phyloP scores from a whole-genome alignment of 1,140 invertebrate species.

The Drosophila grimshawi region DNA sequence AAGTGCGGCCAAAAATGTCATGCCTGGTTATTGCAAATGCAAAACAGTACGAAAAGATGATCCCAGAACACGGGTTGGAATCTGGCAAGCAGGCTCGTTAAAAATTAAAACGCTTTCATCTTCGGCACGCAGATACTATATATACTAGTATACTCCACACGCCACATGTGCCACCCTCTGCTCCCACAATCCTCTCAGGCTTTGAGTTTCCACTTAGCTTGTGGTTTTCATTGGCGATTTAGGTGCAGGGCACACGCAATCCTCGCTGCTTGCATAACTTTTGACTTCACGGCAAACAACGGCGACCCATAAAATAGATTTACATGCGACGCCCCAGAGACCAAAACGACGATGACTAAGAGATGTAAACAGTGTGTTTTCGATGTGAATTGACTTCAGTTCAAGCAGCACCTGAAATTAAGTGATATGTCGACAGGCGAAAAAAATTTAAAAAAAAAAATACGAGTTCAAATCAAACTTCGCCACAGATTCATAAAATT shows the following conservation, averaged over 20 bases:
- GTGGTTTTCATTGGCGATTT: slow-evolving; percentile 54
- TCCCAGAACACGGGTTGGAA: slow-evolving; percentile 23
- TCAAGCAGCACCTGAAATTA: not conserved
- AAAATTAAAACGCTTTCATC: slow-evolving; percentile 64
- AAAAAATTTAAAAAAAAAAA: not conserved
- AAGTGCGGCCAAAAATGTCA: slow-evolving; percentile 35
- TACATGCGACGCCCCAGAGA: slow-evolving; percentile 69
- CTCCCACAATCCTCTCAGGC: not conserved
- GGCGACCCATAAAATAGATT: slow-evolving; percentile 58
- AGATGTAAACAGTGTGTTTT: not conserved
- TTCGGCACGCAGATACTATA: not conserved
- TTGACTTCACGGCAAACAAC: slow-evolving; percentile 29
- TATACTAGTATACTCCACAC: not conserved
- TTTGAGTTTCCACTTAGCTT: slow-evolving; percentile 1
- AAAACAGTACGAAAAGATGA: slow-evolving; percentile 38
- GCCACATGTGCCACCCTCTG: slow-evolving; percentile 26
- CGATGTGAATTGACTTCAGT: not conserved
- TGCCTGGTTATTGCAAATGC: slow-evolving; percentile 38
- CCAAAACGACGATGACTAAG: not conserved
- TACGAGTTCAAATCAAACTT: no score
- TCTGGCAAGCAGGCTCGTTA: slow-evolving; percentile 41
- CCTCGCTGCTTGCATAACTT: slow-evolving; percentile 52
- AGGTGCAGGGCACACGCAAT: slow-evolving; percentile 58
- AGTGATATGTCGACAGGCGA: not conserved
- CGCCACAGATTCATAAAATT: no score